Evolutionary conservation across 2,888 invertebrate species (phyloP).

Genomic region (Lepidocyrtinus sp.): DNA sequence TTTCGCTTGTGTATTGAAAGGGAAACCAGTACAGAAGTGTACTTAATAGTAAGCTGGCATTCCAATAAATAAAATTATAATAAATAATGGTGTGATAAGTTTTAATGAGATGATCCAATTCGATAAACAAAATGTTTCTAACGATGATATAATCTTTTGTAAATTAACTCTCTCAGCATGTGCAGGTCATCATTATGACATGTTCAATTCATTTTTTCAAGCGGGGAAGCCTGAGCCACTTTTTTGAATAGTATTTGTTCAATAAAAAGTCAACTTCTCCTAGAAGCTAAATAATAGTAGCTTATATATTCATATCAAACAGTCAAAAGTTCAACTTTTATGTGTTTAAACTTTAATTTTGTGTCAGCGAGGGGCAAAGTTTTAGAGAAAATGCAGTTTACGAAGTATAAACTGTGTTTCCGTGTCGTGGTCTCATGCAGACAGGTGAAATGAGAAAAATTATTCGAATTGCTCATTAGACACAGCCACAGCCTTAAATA

Average conservation of each 20-base stretch:
- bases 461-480: not conserved
- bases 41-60: no score
- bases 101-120: constrained; percentile 52
- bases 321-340: no score
- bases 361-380: constrained; percentile 32
- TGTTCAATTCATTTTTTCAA: no score
- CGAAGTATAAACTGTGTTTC: constrained; percentile 7
- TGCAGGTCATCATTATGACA: not conserved
- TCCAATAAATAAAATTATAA: no score
- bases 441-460: not conserved
- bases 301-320: not conserved
- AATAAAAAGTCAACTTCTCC: not conserved
- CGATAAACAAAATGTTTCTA: constrained; percentile 26
- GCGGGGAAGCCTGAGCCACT: not conserved
- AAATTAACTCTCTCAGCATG: not conserved
- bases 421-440: not conserved
- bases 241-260: not conserved
- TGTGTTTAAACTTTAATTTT: constrained; percentile 19
- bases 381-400: constrained; percentile 32
- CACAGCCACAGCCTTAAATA: not conserved
- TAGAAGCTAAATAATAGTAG: not conserved
- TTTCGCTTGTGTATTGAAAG: no score
- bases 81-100: constrained; percentile 28
- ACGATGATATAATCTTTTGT: not conserved
- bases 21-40: no score